Base-by-base conservation (phyloP, 1,140 invertebrate genomes). In the Muscidifurax raptorellus region DNA sequence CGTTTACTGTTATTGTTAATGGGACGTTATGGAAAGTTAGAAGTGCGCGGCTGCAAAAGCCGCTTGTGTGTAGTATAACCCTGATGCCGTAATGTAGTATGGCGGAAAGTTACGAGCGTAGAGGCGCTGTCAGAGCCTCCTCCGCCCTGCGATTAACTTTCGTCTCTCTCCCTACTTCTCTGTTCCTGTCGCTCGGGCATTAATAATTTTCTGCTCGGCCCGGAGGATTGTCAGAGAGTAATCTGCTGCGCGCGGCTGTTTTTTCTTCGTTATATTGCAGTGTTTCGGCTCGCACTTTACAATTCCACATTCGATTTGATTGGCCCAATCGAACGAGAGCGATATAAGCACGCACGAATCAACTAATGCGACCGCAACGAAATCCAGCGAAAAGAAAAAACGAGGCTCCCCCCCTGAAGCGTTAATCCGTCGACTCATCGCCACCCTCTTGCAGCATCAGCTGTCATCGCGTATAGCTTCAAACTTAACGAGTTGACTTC, bases 401-500 rank as follows among this genome's bases (percentile, higher is more conserved):
- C n/a, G 22, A 0, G 12, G 28, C n/a, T 13, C 6, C 67, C 15
- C n/a, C 59, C 30, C n/a, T n/a, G n/a, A 10, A 36, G 44, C 32
- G 44, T 59, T 72, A 64, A 75, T 76, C 28, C 74, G 59, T 2
- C 2, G 66, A 77, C 4, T 32, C 10, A 59, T 7, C 22, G 47
- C 32, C 67, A 28, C 59, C 59, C 59, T 64, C n/a, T n/a, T 13
- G 27, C 13, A 52, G 18, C 72, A 76, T 67, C 52, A 66, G 25
- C 74, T 30, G 81, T 82, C 69, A 81, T 74, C 44, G 47, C 74
- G 22, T 30, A n/a, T n/a, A 22, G 22, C 15, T 74, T 76, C 80
- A 74, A 25, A 40, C 59, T 83, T 83, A 83, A 83, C 36, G 59
- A 83, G 64, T 78, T 28, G n/a, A 67, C 25, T 74, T 59, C 15